Conservation (phyloP, 2,888 invertebrate genomes). For the Loripinus fragilis region DNA sequence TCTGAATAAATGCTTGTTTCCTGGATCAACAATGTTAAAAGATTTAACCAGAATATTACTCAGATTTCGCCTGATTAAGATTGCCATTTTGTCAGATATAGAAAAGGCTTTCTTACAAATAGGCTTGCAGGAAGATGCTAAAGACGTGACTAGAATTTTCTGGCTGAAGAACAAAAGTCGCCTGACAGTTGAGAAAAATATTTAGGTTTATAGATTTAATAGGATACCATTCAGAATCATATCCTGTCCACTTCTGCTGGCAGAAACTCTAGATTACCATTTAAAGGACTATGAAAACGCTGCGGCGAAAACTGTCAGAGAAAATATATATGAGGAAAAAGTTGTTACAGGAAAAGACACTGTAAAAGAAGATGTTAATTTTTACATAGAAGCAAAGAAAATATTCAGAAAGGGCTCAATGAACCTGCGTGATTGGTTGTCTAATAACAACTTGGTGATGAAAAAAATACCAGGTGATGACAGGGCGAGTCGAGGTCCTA, state of each 20-base stretch:
- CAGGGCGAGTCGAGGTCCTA: not conserved
- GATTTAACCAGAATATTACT: slow-evolving; percentile 30
- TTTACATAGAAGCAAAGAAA: slow-evolving; percentile 9
- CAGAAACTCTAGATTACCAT: slow-evolving; percentile 12
- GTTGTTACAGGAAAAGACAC: not conserved
- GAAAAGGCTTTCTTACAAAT: slow-evolving; percentile 34
- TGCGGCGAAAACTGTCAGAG: slow-evolving; percentile 5
- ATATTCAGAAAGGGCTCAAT: slow-evolving; percentile 10
- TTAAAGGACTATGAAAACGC: not conserved
- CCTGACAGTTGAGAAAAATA: not conserved
- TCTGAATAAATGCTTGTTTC: slow-evolving; percentile 41
- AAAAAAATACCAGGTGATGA: slow-evolving; percentile 1
- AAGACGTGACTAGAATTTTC: slow-evolving; percentile 27
- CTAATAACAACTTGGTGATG: slow-evolving; percentile 9
- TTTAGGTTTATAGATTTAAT: slow-evolving; percentile 13
- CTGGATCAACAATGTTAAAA: slow-evolving; percentile 30
- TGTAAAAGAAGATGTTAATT: not conserved
- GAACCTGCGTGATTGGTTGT: slow-evolving; percentile 26
- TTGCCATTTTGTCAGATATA: slow-evolving; percentile 29
- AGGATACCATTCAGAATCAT: slow-evolving; percentile 27
- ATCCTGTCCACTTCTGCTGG: slow-evolving; percentile 20
- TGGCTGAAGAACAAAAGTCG: slow-evolving; percentile 25
- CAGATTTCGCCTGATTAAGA: slow-evolving; percentile 25
- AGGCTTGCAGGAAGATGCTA: slow-evolving; percentile 15
- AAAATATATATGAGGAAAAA: slow-evolving; percentile 21